These are phyloP conservation scores for Sardinella longiceps DNA, from an alignment of 2,797 vertebrate species.

Conservation along the genomic window DNA sequence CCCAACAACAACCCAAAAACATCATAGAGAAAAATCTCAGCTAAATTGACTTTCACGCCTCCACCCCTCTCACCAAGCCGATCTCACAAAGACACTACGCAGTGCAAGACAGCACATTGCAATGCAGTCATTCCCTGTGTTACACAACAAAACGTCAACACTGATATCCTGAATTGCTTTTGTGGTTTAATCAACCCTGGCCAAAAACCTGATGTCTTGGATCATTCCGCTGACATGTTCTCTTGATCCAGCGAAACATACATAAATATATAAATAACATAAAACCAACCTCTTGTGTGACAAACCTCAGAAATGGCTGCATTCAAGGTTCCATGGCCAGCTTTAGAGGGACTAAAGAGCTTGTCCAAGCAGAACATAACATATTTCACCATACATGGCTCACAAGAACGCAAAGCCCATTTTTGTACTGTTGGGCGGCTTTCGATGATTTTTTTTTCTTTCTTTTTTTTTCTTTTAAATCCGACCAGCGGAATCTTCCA, in stretches of 20 bases:
- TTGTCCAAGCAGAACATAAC: neutral
- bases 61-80: neutral
- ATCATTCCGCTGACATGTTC: neutral
- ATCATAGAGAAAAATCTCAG: constrained; percentile 1
- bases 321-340: neutral
- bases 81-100: neutral
- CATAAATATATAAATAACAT: neutral
- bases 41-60: neutral
- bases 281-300: neutral
- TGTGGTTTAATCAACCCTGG: neutral
- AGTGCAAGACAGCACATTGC: neutral
- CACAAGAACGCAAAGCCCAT: neutral
- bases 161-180: neutral
- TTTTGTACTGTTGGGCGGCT: constrained; percentile 22
- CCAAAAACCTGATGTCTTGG: constrained; percentile 16
- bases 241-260: neutral
- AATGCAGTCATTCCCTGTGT: neutral
- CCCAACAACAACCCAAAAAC: neutral
- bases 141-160: neutral
- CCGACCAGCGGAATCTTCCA: constrained; percentile 27
- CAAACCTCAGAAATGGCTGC: neutral
- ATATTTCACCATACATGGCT: constrained; percentile 12
- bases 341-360: neutral
- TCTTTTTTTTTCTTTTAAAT: no score
- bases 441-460: constrained; percentile 31